A percentile compares a stretch with the other conserved stretches of the same genome.
Evolutionary conservation across 2,113 vertebrate genomes (phyloP).

Genomic region (Epinephelus lanceolatus): DNA sequence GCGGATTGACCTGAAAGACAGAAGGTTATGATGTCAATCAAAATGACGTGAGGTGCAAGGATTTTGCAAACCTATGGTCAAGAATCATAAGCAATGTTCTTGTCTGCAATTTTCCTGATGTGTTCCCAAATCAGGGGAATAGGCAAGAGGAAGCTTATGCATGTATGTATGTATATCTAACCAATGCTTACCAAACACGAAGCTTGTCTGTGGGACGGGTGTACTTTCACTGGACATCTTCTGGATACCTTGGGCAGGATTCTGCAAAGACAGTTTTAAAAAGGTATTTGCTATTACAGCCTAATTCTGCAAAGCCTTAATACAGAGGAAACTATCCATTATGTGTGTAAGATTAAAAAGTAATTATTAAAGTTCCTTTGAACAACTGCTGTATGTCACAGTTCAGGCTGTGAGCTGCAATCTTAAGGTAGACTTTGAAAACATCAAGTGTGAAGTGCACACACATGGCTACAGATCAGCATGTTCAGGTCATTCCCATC

Average conservation of each 20-base stretch:
- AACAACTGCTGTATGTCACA: background rate
- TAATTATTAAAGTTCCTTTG: background rate
- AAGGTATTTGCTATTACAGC: background rate
- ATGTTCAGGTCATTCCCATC: constrained; percentile 1
- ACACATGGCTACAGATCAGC: background rate
- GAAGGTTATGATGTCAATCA: background rate
- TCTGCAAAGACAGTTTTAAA: constrained; percentile 60
- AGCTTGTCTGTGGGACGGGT: constrained; percentile 54
- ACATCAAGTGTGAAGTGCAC: background rate
- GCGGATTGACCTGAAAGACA: constrained; percentile 68
- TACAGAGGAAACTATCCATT: background rate
- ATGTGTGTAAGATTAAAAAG: background rate
- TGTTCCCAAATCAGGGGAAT: background rate
- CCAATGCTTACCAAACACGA: constrained; percentile 78
- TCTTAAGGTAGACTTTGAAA: background rate
- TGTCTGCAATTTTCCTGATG: background rate
- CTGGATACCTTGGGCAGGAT: constrained; percentile 61
- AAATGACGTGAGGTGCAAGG: background rate
- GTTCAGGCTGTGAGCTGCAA: background rate
- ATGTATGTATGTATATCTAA: background rate
- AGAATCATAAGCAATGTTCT: background rate
- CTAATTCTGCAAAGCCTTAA: background rate
- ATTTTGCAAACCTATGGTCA: background rate
- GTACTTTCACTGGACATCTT: constrained; percentile 70
- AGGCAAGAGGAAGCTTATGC: background rate